Evolutionary conservation across 2,888 invertebrate species (phyloP), one percentile per base, ranked within the genome.

Genomic region (Leptopilina myrica): DNA sequence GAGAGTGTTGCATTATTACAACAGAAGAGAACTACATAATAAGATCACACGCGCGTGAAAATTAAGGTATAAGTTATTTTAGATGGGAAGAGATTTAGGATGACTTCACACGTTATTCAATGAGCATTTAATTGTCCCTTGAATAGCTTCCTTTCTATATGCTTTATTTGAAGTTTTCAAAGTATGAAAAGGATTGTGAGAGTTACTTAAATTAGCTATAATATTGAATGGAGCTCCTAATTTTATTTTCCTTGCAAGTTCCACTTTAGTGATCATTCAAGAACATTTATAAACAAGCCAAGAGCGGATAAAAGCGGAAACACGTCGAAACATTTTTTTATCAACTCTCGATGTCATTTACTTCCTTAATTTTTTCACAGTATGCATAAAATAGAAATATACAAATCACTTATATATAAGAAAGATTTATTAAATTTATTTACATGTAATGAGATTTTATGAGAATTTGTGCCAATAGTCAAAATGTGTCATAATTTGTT

Each of bases 101-200:
- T 62, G 79, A 83, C 82, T 85, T 84, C 84, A 81, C 84, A 84
- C 84, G 84, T 78, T 80, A 73, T 81, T 82, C 81, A 84, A 77
- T 81, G 81, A 82, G 81, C 77, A 79, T 81, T 84, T 85, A 87
- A 85, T 86, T 79, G 86, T 59, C 64, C 49, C 11, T 76, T 76
- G 8, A 59, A 65, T 76, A 33, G 76, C n/a, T 59, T 15, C 73
- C 33, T 73, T 78, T 75, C n/a, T 64, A 20, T 20, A 49, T 14
- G 20, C 76, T 53, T 64, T 2, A 65, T 20, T 53, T n/a, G 59
- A 62, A 78, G 67, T 78, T 59, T 56, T 53, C 26, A 64, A 64
- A 56, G 49, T 69, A 14, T 56, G 53, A 69, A 69, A 69, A 69
- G 69, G 33, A 64, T 33, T 33, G 8, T 8, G 33, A 40, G 53